Conservation (phyloP, 2,113 vertebrate species). For the Halichoeres trimaculatus region DNA sequence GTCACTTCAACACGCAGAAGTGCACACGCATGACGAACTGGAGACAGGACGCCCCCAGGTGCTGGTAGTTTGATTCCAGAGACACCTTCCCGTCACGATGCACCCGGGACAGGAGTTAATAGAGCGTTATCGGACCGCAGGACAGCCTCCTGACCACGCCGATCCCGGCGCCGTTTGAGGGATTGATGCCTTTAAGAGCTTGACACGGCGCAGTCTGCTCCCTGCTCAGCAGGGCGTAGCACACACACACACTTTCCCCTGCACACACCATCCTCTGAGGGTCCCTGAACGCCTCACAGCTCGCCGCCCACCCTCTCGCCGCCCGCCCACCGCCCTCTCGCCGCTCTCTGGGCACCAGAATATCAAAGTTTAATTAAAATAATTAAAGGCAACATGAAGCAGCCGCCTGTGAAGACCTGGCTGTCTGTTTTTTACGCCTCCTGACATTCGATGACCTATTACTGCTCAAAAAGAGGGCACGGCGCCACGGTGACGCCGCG, state of each 20-base stretch:
- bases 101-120: conserved; percentile 89
- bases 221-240: conserved; percentile 84
- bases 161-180: conserved; percentile 82
- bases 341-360: conserved; percentile 85
- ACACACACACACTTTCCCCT: conserved; percentile 79
- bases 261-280: conserved; percentile 80
- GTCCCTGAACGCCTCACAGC: conserved; percentile 80
- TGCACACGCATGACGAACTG: conserved; percentile 94
- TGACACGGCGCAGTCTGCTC: conserved; percentile 80
- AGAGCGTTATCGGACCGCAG: conserved; percentile 89
- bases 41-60: conserved; percentile 91
- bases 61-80: conserved; percentile 81
- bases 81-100: conserved; percentile 93
- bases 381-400: conserved; percentile 97
- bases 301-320: conserved; percentile 55
- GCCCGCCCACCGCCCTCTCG: no score
- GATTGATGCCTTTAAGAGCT: conserved; percentile 85
- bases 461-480: conserved; percentile 79
- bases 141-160: conserved; percentile 85
- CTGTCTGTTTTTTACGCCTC: conserved; percentile 93
- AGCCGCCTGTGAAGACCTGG: conserved; percentile 95
- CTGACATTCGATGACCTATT: conserved; percentile 96
- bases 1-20: conserved; percentile 91
- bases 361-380: conserved; percentile 98
- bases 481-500: conserved; percentile 62